phyloP scores from a whole-genome alignment of 2,797 vertebrate genomes.

The Luscinia luscinia region DNA sequence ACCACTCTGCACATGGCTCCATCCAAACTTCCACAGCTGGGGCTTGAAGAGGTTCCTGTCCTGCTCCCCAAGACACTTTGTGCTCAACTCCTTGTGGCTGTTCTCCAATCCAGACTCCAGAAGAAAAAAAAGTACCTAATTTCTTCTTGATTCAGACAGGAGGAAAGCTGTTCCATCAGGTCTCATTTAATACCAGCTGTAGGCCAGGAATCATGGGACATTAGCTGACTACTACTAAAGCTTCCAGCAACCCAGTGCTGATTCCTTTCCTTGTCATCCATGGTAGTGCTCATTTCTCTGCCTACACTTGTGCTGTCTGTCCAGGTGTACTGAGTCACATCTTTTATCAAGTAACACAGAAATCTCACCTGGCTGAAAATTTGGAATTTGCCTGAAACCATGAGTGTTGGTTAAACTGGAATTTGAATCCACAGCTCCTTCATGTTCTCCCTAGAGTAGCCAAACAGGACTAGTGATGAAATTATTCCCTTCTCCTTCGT shows the following conservation, averaged over 20 bases:
- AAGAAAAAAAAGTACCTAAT: not conserved
- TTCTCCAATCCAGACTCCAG: not conserved
- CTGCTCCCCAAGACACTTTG: not conserved
- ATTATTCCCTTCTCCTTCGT: not conserved
- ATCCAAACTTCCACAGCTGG: not conserved
- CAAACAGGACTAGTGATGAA: not conserved
- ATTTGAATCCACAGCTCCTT: not conserved
- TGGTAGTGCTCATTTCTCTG: not conserved
- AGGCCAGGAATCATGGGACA: not conserved
- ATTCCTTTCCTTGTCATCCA: not conserved
- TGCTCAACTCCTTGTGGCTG: not conserved
- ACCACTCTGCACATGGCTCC: not conserved
- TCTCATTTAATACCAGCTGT: not conserved
- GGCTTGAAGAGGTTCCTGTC: not conserved
- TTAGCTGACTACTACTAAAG: not conserved
- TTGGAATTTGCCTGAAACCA: not conserved
- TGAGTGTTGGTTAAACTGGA: not conserved
- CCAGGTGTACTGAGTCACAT: too few species aligned
- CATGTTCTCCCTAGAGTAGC: rapidly evolving
- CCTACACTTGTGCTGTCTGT: not conserved
- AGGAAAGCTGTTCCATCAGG: not conserved
- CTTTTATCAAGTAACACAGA: not conserved
- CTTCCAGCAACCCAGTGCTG: not conserved
- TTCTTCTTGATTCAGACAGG: not conserved
- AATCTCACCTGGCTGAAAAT: not conserved